Conservation (phyloP, 1,140 invertebrate genomes). For the Microplitis demolitor region DNA sequence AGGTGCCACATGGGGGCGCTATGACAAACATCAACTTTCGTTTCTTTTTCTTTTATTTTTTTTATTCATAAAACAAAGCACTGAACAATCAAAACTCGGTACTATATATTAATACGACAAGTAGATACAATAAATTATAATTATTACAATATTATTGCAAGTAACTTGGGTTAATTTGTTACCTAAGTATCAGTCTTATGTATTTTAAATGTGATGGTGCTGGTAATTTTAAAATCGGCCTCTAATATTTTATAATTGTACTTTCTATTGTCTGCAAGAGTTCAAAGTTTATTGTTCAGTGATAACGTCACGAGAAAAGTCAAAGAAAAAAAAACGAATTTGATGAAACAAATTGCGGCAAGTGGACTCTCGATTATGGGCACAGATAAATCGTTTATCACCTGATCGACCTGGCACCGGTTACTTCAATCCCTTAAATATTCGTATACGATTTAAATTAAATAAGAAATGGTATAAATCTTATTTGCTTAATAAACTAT, state of each 20-base stretch:
- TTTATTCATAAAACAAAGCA: background rate
- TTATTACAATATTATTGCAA: conserved; percentile 9
- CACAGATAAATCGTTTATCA: background rate
- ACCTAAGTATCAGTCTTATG: conserved; percentile 17
- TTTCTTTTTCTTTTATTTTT: background rate
- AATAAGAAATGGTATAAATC: background rate
- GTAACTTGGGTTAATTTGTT: background rate
- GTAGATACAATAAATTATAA: background rate
- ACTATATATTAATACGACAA: too few species aligned
- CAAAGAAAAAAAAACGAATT: background rate
- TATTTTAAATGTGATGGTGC: background rate
- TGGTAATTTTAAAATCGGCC: background rate
- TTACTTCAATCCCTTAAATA: conserved; percentile 5
- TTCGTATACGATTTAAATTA: conserved; percentile 16
- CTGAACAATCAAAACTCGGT: background rate
- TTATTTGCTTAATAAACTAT: conserved; percentile 9
- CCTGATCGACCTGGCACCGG: background rate
- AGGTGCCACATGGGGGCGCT: background rate
- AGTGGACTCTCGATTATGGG: background rate
- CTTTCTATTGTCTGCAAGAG: background rate
- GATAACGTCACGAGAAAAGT: background rate
- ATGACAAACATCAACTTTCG: background rate
- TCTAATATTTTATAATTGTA: background rate
- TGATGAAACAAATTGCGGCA: background rate
- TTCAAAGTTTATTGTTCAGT: background rate